Conservation (phyloP, 2,113 vertebrate genomes). For the Stegostoma tigrinum region DNA sequence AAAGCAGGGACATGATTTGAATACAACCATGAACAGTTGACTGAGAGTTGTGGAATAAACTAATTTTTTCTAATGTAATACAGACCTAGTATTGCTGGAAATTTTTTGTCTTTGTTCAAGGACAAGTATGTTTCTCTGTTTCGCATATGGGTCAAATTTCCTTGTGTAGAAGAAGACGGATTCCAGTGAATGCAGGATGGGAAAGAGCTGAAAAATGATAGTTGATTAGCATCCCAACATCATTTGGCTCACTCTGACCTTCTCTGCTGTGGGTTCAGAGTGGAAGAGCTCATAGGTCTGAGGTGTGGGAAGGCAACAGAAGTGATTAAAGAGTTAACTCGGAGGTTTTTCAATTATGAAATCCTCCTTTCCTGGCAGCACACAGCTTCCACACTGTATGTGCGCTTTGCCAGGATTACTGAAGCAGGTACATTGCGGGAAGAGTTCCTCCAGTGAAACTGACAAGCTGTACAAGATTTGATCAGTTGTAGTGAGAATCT, state of each 20-base stretch:
- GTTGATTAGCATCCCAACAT: not conserved
- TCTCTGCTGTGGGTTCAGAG: not conserved
- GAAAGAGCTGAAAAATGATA: not conserved
- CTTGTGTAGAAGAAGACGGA: not conserved
- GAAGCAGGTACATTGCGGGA: not conserved
- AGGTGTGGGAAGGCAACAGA: not conserved
- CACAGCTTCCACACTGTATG: not conserved
- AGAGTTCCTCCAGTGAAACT: not conserved
- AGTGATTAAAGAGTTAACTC: not conserved
- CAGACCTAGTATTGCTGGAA: not conserved
- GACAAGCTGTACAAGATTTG: not conserved
- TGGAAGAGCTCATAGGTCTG: not conserved
- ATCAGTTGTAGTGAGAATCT: not conserved
- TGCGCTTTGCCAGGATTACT: not conserved
- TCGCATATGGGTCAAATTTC: constrained; percentile 36
- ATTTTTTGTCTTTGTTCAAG: not conserved
- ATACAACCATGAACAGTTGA: not conserved
- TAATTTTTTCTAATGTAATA: not conserved
- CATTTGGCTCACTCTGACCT: not conserved
- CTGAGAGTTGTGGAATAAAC: not conserved
- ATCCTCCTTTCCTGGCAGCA: not conserved
- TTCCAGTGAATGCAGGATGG: not conserved
- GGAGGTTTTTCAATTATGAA: not conserved
- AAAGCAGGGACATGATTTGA: not conserved
- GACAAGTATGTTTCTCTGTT: constrained; percentile 45